Base-by-base conservation (phyloP, 2,797 vertebrate species). In the Sebastes oblongus region DNA sequence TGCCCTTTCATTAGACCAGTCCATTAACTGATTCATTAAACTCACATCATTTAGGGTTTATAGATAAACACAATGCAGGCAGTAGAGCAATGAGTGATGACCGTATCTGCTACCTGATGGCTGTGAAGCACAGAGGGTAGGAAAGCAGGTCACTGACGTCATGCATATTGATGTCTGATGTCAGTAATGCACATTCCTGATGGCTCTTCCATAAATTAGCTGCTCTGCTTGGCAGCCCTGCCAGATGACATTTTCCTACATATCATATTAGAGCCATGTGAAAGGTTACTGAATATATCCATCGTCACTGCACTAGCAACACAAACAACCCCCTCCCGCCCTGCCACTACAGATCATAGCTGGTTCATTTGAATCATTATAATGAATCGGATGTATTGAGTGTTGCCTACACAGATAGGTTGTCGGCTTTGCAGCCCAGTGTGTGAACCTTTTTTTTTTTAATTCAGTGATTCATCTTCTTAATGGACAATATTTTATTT, bases 1-100 rank as follows among this genome's bases (percentile, higher is more conserved):
- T 50, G 60, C 18, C 25, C 25, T 14, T 39, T 66, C 14, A 73
- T 65, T 30, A 42, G 34, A 42, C 32, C 50, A 42, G 29, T 36
- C 34, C 50, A 72, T 72, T 75, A 71, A 77, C 36, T 50, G 20
- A 77, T 66, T 75, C 36, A 62, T 77, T 81, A 62, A 56, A 78
- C 54, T 54, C 32, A 52, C 34, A 68, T 76, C 20, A 20, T 66
- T 59, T 10, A 3, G 32, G 12, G 5, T 79, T 71, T 72, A 69
- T n/a, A 56, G 50, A 67, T 73, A 62, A 74, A 72, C 39, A 50
- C n/a, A 11, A 27, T 27, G 11, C 25, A 56, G 52, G 16, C 50
- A 65, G 58, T 8, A 66, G 27, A 62, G 5, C 50, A 60, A 66
- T 20, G 68, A 30, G 14, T 36, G 73, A 72, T 52, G 58, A 24